phyloP scores from a whole-genome alignment of 2,797 vertebrate species.

The Macrochelys suwanniensis region DNA sequence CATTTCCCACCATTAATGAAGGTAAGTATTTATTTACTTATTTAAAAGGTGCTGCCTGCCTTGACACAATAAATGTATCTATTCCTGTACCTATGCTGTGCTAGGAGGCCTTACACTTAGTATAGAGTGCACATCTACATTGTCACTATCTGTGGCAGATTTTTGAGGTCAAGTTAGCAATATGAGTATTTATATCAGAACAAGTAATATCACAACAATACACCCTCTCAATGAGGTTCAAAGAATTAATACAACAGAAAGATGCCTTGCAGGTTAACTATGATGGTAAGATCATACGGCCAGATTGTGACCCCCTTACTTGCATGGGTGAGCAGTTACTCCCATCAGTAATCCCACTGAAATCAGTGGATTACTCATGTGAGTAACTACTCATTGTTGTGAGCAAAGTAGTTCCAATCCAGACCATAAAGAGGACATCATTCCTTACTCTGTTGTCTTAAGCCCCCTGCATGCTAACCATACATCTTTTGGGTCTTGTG shows the following conservation, averaged over 20 bases:
- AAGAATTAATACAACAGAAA: background rate
- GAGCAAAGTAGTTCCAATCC: background rate
- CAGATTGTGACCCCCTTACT: background rate
- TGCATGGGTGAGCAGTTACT: conserved; percentile 29
- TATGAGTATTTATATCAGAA: background rate
- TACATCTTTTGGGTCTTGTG: background rate
- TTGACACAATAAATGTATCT: background rate
- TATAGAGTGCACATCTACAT: conserved; percentile 21
- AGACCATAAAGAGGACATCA: background rate
- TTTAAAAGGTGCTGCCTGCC: background rate
- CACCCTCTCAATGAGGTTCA: conserved; percentile 47
- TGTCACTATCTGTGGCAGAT: conserved; percentile 24
- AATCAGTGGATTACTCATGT: background rate
- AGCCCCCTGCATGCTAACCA: background rate
- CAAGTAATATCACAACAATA: conserved; percentile 52
- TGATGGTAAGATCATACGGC: background rate
- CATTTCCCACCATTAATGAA: conserved; percentile 97
- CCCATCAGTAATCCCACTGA: background rate
- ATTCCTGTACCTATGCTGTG: background rate
- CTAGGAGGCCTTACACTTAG: background rate
- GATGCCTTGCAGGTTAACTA: background rate
- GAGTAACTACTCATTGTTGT: background rate
- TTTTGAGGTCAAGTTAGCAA: conserved; percentile 17
- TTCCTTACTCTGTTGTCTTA: background rate
- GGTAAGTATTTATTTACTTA: conserved; percentile 80